These are phyloP conservation scores for Ditylenchus weischeri DNA, from an alignment of 2,888 invertebrate genomes.

Conservation along the genomic window DNA sequence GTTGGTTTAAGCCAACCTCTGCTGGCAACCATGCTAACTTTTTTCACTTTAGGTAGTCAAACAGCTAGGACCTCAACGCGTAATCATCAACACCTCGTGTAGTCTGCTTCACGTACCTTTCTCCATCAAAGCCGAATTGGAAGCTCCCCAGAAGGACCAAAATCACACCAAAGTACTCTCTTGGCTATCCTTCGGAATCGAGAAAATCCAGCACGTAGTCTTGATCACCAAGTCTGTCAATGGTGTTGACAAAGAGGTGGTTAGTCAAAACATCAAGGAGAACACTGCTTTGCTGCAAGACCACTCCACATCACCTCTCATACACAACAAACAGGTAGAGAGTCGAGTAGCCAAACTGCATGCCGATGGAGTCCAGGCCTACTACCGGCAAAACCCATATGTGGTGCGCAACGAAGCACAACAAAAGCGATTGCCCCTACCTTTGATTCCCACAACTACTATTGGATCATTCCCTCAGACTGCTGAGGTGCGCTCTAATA, in stretches of 20 bases:
- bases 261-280: neutral
- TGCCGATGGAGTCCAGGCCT: conserved; percentile 7
- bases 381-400: conserved; percentile 12
- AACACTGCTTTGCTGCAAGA: conserved; percentile 6
- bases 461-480: conserved; percentile 29
- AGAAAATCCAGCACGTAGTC: conserved; percentile 4
- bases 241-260: neutral
- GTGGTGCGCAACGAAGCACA: conserved; percentile 12
- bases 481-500: conserved; percentile 16
- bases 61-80: conserved; percentile 7
- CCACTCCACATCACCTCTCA: conserved; percentile 15
- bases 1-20: no score
- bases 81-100: conserved; percentile 17
- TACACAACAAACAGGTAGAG: conserved; percentile 17
- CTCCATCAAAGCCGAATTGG: conserved; percentile 9
- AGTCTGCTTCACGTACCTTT: conserved; percentile 20
- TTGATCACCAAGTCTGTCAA: conserved; percentile 6
- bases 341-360: neutral
- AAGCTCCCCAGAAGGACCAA: neutral
- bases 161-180: conserved; percentile 11
- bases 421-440: conserved; percentile 18
- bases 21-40: no score
- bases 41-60: neutral
- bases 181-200: conserved; percentile 15
- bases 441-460: conserved; percentile 24